Base-by-base conservation (phyloP, 2,888 invertebrate species). In the Eulithis prunata region DNA sequence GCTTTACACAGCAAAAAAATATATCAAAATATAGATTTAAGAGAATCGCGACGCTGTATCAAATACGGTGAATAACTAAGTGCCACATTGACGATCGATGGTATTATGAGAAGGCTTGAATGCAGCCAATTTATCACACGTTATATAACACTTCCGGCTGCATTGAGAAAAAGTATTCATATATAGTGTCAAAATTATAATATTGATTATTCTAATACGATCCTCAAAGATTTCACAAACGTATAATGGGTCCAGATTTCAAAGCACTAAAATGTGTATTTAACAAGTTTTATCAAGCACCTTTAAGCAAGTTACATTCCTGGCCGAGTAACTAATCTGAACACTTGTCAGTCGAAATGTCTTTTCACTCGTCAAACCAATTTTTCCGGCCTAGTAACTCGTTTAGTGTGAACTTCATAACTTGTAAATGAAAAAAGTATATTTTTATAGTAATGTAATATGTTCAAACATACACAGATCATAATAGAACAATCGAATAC, bases 11-110 rank as follows among this genome's bases (percentile, higher is more conserved):
- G 43, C 54, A 55, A 52, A 58, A 21, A 41, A 68, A 83, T 85
- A 88, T 88, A 88, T 89, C 89, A 88, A 85, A 82, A 73, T 79
- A 84, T 84, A 91, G 91, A 88, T 89, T 90, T 91, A 91, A 91
- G 89, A 82, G 80, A 85, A 86, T 85, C 88, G 84, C 83, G 85
- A 82, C 75, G 76, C 90, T 89, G 91, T 91, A 91, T 92, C 11
- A 81, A 83, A 91, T 92, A 88, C 91, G 86, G 91, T 81, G 71
- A 74, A 71, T 80, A 74, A 76, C 80, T 82, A 86, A 84, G 89
- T 91, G 91, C 91, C 91, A 91, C 89, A 79, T 79, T 51, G 55
- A 62, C 56, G 46, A 69, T 32, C 64, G 57, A 69, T 68, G 71
- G 65, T 71, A 70, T 76, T 76, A 72, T 47, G 69, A 64, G 66